These are phyloP conservation scores for Hexactinellida sp. DNA, from an alignment of 37 sponge, comb jelly and placozoan species.

Conservation along the genomic window DNA sequence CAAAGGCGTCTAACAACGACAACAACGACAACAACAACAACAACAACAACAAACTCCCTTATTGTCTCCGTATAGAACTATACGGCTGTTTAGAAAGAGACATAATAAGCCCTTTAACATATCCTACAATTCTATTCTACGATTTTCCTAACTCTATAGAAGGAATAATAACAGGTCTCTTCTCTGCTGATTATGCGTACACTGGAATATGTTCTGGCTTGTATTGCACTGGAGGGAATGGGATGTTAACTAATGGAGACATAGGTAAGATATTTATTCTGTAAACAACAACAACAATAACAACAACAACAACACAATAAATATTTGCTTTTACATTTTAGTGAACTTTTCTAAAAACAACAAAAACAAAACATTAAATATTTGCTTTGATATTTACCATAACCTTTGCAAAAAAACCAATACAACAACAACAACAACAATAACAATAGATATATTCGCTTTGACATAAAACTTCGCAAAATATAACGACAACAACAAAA, in stretches of 20 bases:
- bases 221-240: background rate
- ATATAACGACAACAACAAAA: no score
- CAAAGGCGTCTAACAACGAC: background rate
- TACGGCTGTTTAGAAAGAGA: background rate
- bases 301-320: no score
- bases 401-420: no score
- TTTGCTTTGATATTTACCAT: no score
- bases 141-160: background rate
- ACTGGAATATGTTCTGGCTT: background rate
- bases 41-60: background rate
- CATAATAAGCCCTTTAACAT: background rate
- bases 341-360: no score
- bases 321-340: no score
- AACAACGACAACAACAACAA: no score
- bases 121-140: slow-evolving; percentile 3
- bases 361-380: no score
- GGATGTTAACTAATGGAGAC: background rate
- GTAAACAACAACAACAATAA: no score
- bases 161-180: background rate
- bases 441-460: no score
- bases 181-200: background rate
- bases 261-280: background rate
- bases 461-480: no score
- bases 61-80: background rate
- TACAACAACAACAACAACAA: no score